Base-by-base conservation (phyloP, 64 coral and sea anemone genomes). In the Pocillopora verrucosa region DNA sequence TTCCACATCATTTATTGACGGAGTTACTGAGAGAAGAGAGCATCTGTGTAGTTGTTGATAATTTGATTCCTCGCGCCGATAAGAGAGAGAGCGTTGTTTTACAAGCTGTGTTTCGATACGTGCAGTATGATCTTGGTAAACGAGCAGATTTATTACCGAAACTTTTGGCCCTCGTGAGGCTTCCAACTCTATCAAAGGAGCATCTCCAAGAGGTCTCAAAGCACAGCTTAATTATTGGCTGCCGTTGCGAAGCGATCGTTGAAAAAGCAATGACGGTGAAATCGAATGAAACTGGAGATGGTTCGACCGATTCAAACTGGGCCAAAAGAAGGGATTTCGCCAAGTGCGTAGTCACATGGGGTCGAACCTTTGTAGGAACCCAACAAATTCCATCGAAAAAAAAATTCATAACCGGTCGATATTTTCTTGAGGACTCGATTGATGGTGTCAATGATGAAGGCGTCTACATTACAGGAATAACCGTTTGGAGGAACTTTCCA, bases 391-490 rank as follows among this genome's bases (percentile, higher is more conserved):
- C 13, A 34, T 4, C 74, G 58, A 86, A 86, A 36, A 35, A 63
- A 59, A 72, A 19, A 45, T 15, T 65, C 22, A 92, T 92, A 20
- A 25, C 85, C 80, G 94, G 89, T 16, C 26, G 89, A 59, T 6
- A 56, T 30, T 15, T 36, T 72, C 64, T 73, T 19, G 67, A 70
- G 25, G 16, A 34, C 72, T 4, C 57, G 58, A 70, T 70, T 70
- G 19, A n/a, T 2, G 61, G 16, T 17, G 61, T 63, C 12, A 70
- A 10, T 24, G 70, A 83, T 20, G 56, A 45, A 60, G 79, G 76
- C 41, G 45, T 88, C 26, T 95, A 63, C 56, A 61, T 96, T 22
- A 84, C 77, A 19, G 94, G 94, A 65, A 92, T 96, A 80, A 92
- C 89, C 34, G 35, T 96, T 0, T 96, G 94, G 94, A 70, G 20